A percentile compares a stretch with the other conserved stretches of the same genome.
Evolutionary conservation across 1,140 invertebrate species (phyloP).

Genomic region (Zophobas atratus): DNA sequence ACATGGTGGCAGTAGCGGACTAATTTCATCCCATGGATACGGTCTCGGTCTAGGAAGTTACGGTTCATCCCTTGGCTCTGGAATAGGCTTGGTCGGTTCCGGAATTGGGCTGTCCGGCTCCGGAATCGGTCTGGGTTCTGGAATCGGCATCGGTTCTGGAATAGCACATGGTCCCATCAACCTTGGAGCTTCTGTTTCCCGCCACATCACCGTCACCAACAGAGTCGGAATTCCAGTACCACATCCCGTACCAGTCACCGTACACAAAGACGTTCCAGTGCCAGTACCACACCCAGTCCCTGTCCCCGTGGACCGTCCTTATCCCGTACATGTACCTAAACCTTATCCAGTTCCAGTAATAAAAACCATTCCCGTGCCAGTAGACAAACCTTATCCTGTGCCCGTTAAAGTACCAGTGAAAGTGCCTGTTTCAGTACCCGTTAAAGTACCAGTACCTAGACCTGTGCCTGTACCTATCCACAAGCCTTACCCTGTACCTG

Average conservation of each 20-base stretch:
- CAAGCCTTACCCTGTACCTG: conserved; percentile 5
- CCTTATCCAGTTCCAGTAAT: conserved; percentile 71
- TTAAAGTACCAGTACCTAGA: conserved; percentile 51
- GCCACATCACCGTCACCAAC: conserved; percentile 59
- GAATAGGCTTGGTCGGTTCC: neutral
- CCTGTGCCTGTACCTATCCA: conserved; percentile 8
- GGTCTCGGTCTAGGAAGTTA: conserved; percentile 42
- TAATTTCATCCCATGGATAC: neutral
- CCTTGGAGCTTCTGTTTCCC: conserved; percentile 54
- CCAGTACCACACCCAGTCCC: conserved; percentile 48
- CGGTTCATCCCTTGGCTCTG: conserved; percentile 17
- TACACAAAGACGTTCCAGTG: conserved; percentile 49
- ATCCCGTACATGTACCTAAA: conserved; percentile 69
- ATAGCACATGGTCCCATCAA: conserved; percentile 45
- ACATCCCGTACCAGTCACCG: conserved; percentile 45
- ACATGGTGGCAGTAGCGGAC: neutral
- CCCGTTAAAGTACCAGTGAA: conserved; percentile 58
- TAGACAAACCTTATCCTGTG: conserved; percentile 58
- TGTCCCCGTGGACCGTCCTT: conserved; percentile 62
- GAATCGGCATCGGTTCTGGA: conserved; percentile 40
- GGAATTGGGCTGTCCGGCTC: neutral
- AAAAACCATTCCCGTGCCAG: conserved; percentile 66
- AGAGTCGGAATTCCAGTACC: conserved; percentile 52
- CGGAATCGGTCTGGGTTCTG: conserved; percentile 24
- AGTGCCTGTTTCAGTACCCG: conserved; percentile 47